These are phyloP conservation scores for Amazona vittata DNA, from an alignment of 2,113 vertebrate genomes.

Conservation along the genomic window DNA sequence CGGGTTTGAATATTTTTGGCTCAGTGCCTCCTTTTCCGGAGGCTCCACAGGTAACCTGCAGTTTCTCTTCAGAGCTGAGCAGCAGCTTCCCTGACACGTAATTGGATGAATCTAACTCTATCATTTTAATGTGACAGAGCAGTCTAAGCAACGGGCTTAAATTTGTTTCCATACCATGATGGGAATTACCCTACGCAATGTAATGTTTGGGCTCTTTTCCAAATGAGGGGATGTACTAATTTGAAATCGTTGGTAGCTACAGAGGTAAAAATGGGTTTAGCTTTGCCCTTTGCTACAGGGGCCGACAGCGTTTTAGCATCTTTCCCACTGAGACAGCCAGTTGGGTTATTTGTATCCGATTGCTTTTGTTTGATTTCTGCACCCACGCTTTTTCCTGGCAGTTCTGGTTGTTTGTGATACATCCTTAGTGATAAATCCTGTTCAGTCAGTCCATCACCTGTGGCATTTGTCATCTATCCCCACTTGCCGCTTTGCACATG, in stretches of 20 bases:
- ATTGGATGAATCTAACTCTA: neutral
- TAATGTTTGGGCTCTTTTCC: neutral
- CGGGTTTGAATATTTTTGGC: neutral
- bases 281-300: neutral
- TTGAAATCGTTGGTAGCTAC: neutral
- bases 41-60: neutral
- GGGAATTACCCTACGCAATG: neutral
- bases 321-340: rapidly evolving
- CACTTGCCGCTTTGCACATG: rapidly evolving
- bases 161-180: neutral
- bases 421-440: neutral
- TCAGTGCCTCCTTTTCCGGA: neutral
- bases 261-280: neutral
- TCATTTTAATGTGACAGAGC: neutral
- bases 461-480: neutral
- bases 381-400: neutral
- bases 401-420: too few species aligned
- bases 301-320: neutral
- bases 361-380: neutral
- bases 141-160: neutral
- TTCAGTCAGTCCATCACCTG: neutral
- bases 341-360: neutral
- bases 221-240: neutral
- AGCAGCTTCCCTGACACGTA: rapidly evolving
- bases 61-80: neutral